phyloP scores from a whole-genome alignment of 1,140 invertebrate species.

The Drosophila willistoni region DNA sequence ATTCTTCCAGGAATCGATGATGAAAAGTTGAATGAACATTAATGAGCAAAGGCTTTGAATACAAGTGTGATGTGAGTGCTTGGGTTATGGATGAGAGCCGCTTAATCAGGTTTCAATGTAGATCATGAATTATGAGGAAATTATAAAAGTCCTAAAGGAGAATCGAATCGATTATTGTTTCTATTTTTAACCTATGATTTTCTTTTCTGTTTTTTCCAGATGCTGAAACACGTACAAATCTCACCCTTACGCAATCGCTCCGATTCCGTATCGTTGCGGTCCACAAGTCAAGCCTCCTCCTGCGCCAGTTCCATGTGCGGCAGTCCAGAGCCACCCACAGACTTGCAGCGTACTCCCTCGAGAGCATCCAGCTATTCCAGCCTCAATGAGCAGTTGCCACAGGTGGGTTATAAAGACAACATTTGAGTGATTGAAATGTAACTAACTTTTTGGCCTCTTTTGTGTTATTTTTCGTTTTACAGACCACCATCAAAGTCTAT shows the following conservation, averaged over 20 bases:
- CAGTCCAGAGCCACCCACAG: slow-evolving; percentile 85
- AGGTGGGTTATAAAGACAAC: slow-evolving; percentile 74
- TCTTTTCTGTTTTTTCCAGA: slow-evolving; percentile 83
- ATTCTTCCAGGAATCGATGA: slow-evolving; percentile 20
- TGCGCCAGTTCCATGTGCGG: slow-evolving; percentile 84
- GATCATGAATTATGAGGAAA: neutral
- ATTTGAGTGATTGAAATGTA: neutral
- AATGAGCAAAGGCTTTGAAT: slow-evolving; percentile 1
- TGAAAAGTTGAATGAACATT: slow-evolving; percentile 9
- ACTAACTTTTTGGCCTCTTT: neutral
- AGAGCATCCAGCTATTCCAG: slow-evolving; percentile 87
- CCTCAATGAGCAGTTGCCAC: slow-evolving; percentile 84
- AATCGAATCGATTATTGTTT: neutral
- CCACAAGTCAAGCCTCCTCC: slow-evolving; percentile 88
- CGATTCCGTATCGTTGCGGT: slow-evolving; percentile 91
- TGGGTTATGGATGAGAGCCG: neutral
- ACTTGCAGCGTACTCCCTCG: slow-evolving; percentile 78
- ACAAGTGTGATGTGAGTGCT: neutral
- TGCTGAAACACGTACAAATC: slow-evolving; percentile 95
- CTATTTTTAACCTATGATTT: slow-evolving; percentile 9
- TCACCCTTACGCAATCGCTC: slow-evolving; percentile 91
- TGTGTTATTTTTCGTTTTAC: slow-evolving; percentile 76
- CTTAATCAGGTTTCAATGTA: too few relatives aligned
- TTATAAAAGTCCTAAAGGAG: neutral
- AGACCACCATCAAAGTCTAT: slow-evolving; percentile 96